These are phyloP conservation scores for Macquaria ambigua DNA, from an alignment of 2,113 vertebrate genomes.

Conservation along the genomic window DNA sequence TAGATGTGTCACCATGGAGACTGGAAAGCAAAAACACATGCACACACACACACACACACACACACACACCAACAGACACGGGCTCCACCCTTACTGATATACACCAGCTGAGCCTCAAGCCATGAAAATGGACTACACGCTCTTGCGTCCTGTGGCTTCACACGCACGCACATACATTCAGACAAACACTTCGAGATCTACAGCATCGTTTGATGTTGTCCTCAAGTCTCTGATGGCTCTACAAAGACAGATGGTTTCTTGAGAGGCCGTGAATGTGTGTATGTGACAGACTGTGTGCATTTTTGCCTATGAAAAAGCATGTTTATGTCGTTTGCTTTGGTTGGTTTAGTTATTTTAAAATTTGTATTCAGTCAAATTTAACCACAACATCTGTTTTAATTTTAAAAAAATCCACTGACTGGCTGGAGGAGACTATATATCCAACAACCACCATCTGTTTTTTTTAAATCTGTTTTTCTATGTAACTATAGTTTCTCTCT, in stretches of 20 bases:
- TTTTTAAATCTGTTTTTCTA: not conserved
- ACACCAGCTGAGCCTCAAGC: conserved; percentile 60
- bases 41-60: too few relatives aligned
- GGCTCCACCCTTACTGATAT: conserved; percentile 38
- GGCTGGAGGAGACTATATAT: conserved; percentile 11
- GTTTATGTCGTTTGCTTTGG: conserved; percentile 34
- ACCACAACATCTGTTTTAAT: conserved; percentile 42
- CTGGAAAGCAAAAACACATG: too few relatives aligned
- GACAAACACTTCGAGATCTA: conserved; percentile 43
- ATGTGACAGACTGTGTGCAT: conserved; percentile 14
- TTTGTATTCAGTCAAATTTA: conserved; percentile 40
- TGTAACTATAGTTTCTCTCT: conserved; percentile 23
- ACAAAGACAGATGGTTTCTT: conserved; percentile 69
- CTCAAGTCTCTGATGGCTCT: conserved; percentile 61
- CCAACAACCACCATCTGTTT: conserved; percentile 28
- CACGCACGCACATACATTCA: not conserved
- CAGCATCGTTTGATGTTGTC: conserved; percentile 59
- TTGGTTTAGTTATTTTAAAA: conserved; percentile 16
- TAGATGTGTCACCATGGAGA: conserved; percentile 46
- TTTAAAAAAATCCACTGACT: not conserved
- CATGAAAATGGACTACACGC: conserved; percentile 43
- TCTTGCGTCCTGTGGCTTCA: conserved; percentile 39
- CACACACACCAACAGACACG: too few relatives aligned
- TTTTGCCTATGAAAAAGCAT: conserved; percentile 6
- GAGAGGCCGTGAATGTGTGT: conserved; percentile 37